A percentile compares a stretch with the other conserved stretches of the same genome.
Conservation (phyloP, 2,797 vertebrate species). For the Muraenolepis orangiensis region DNA sequence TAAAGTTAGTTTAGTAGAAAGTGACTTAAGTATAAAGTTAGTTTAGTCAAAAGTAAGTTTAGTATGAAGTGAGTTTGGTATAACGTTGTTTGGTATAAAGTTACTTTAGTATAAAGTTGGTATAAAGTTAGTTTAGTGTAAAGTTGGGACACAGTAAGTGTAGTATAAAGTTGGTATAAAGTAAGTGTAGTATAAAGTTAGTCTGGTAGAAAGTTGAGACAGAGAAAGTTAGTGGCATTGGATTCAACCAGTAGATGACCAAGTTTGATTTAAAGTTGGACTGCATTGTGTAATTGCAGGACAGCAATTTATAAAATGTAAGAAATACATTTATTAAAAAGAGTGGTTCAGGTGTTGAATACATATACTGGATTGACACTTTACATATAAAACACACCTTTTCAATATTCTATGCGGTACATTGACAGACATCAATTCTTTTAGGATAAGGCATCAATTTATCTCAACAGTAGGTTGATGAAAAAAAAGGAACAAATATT, state of each 20-base stretch:
- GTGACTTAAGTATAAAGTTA: too few species aligned
- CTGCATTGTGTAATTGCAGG: not conserved
- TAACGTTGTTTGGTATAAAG: too few species aligned
- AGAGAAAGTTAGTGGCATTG: not conserved
- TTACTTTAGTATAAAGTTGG: too few species aligned
- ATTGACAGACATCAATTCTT: not conserved
- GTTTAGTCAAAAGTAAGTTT: too few species aligned
- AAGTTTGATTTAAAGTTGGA: not conserved
- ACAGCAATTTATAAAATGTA: not conserved
- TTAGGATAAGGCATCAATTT: not conserved
- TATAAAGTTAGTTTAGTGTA: too few species aligned
- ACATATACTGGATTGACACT: not conserved
- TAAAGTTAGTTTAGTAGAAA: not conserved
- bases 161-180: too few species aligned
- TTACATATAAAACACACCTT: not conserved
- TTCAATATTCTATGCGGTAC: not conserved
- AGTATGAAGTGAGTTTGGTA: too few species aligned
- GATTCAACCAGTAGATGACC: not conserved
- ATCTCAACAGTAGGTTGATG: not conserved
- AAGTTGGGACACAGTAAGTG: too few species aligned
- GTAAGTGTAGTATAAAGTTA: too few species aligned
- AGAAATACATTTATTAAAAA: conserved; percentile 4
- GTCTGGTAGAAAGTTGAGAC: not conserved
- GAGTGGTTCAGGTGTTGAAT: not conserved
- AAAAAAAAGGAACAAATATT: not conserved